Evolutionary conservation across 2,113 vertebrate species (phyloP).

Genomic region (Alosa alosa): DNA sequence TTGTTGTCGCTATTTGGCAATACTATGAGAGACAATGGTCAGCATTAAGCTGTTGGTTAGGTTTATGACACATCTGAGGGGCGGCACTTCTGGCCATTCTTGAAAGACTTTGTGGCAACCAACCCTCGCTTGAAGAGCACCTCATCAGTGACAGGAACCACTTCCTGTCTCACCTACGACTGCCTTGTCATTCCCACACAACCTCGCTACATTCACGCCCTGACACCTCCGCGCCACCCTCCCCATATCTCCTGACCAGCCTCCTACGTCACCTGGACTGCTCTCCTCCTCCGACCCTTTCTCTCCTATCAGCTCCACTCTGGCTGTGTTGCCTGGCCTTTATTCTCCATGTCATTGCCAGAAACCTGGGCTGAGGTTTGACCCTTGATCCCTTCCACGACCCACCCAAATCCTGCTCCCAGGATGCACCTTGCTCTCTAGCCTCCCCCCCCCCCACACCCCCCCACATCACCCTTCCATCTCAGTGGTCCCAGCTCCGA

Average conservation of each 20-base stretch:
- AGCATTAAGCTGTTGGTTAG: background rate
- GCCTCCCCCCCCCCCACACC: background rate
- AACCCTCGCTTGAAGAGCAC: background rate
- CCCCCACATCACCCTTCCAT: background rate
- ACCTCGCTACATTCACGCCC: background rate
- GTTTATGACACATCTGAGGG: background rate
- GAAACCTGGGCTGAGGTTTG: background rate
- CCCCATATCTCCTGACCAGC: conserved; percentile 30
- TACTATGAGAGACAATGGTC: background rate
- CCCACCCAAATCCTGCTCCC: conserved; percentile 39
- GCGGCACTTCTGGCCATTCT: background rate
- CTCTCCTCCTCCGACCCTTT: background rate
- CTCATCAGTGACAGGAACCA: background rate
- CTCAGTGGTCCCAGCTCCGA: background rate
- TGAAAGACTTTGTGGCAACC: background rate
- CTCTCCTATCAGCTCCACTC: background rate
- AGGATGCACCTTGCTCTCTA: background rate
- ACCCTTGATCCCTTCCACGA: conserved; percentile 32
- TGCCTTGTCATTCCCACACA: background rate
- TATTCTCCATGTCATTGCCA: background rate
- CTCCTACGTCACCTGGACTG: conserved; percentile 33
- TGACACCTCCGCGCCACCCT: conserved; percentile 26
- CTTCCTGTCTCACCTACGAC: background rate
- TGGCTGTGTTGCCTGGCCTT: background rate
- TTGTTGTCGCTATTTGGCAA: background rate